phyloP scores from a whole-genome alignment of 1,140 invertebrate species.

The Euglossa dilemma region DNA sequence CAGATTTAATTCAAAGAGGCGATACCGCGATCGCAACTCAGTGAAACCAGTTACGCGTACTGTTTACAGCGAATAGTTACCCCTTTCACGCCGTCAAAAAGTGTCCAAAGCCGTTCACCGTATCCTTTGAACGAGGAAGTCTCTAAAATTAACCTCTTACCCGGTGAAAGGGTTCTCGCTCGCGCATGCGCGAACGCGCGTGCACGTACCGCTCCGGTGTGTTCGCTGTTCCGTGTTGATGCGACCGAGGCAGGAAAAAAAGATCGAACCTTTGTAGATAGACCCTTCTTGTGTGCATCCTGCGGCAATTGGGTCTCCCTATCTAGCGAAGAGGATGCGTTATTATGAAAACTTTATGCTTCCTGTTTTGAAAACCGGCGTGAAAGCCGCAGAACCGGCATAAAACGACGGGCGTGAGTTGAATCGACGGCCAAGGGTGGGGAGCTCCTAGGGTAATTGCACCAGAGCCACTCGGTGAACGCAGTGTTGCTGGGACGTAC shows the following conservation, averaged over 20 bases:
- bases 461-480: constrained; percentile 37
- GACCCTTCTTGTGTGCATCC: constrained; percentile 68
- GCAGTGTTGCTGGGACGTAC: neutral
- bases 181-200: neutral
- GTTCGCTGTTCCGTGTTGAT: constrained; percentile 68
- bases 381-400: constrained; percentile 36
- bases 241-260: constrained; percentile 65
- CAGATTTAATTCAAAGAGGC: constrained; percentile 16
- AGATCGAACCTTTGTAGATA: constrained; percentile 60
- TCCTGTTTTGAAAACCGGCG: constrained; percentile 62
- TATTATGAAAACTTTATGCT: constrained; percentile 71
- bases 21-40: neutral
- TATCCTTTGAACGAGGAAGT: constrained; percentile 64
- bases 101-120: constrained; percentile 60
- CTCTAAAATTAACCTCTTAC: constrained; percentile 68
- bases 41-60: constrained; percentile 27
- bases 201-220: neutral
- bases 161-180: constrained; percentile 57
- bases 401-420: constrained; percentile 9
- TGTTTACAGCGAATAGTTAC: constrained; percentile 35
- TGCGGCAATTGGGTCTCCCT: constrained; percentile 68
- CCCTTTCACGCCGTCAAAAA: constrained; percentile 50
- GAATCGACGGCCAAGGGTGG: neutral
- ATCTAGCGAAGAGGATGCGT: constrained; percentile 66
- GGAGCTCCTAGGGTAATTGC: constrained; percentile 44